phyloP scores from a whole-genome alignment of 1,140 invertebrate species.

The Heliconius hewitsoni region DNA sequence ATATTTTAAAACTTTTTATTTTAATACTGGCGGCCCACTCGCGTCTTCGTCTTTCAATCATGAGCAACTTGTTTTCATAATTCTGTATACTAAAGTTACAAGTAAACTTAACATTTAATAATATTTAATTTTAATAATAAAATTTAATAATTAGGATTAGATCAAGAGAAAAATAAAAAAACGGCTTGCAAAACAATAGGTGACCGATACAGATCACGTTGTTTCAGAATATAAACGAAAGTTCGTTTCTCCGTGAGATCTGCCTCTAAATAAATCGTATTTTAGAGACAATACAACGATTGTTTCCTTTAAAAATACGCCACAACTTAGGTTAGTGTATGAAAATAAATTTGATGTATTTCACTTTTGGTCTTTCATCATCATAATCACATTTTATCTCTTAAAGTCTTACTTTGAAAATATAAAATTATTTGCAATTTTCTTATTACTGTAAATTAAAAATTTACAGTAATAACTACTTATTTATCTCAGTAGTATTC shows the following conservation, averaged over 20 bases:
- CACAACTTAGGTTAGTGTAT: conserved; percentile 58
- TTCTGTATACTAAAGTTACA: background rate
- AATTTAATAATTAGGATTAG: conserved; percentile 15
- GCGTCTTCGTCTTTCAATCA: too few species aligned
- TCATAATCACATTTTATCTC: background rate
- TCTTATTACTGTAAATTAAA: too few species aligned
- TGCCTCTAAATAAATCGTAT: conserved; percentile 66
- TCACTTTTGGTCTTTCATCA: conserved; percentile 26
- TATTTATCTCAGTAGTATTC: too few species aligned
- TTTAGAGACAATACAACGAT: conserved; percentile 71
- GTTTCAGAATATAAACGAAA: conserved; percentile 67
- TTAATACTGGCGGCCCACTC: background rate
- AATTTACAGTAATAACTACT: too few species aligned
- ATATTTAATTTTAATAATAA: background rate
- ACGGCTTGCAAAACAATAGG: conserved; percentile 49
- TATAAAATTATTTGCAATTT: too few species aligned
- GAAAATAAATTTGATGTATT: conserved; percentile 39
- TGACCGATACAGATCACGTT: conserved; percentile 62
- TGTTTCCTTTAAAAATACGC: conserved; percentile 66
- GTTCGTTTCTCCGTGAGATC: conserved; percentile 64
- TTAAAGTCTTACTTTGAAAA: too few species aligned
- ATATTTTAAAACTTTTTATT: background rate
- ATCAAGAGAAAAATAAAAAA: background rate
- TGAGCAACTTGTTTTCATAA: too few species aligned
- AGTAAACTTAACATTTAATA: background rate